Percentiles rank a stretch among this genome's conserved stretches.
Conservation (phyloP, 2,113 vertebrate species). For the Channa argus region DNA sequence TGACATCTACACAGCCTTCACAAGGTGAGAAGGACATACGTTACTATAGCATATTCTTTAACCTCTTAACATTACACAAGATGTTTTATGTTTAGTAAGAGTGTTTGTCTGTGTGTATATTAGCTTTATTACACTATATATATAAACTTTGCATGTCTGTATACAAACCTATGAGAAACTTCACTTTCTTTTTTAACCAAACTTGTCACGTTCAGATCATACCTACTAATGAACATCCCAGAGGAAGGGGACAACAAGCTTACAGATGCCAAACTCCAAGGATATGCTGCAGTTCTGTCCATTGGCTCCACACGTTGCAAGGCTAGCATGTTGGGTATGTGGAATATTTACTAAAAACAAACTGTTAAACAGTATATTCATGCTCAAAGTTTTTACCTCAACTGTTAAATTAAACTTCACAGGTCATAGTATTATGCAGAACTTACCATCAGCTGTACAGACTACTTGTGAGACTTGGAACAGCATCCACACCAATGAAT, state of each 20-base stretch:
- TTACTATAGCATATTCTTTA: background rate
- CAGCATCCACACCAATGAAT: conserved; percentile 96
- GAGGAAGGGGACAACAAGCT: conserved; percentile 91
- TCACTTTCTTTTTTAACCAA: background rate
- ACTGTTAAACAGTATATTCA: background rate
- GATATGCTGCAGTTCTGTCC: conserved; percentile 93
- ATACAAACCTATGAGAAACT: too few relatives aligned
- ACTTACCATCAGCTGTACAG: conserved; percentile 92
- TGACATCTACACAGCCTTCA: conserved; percentile 92
- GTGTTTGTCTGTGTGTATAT: too few relatives aligned
- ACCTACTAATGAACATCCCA: conserved; percentile 92
- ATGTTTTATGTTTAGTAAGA: background rate
- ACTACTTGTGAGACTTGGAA: conserved; percentile 95
- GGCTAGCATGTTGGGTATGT: conserved; percentile 90
- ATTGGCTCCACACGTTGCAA: conserved; percentile 95
- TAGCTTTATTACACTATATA: too few relatives aligned
- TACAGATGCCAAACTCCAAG: conserved; percentile 90
- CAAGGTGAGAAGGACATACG: conserved; percentile 83
- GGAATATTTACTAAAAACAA: background rate
- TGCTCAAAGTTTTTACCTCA: conserved; percentile 16
- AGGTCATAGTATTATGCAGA: conserved; percentile 93
- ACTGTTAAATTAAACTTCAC: conserved; percentile 30
- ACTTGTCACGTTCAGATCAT: conserved; percentile 85
- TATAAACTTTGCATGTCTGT: too few relatives aligned
- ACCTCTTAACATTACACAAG: background rate